phyloP scores from a whole-genome alignment of 2,888 invertebrate genomes.

The Dysmachus trigonus region DNA sequence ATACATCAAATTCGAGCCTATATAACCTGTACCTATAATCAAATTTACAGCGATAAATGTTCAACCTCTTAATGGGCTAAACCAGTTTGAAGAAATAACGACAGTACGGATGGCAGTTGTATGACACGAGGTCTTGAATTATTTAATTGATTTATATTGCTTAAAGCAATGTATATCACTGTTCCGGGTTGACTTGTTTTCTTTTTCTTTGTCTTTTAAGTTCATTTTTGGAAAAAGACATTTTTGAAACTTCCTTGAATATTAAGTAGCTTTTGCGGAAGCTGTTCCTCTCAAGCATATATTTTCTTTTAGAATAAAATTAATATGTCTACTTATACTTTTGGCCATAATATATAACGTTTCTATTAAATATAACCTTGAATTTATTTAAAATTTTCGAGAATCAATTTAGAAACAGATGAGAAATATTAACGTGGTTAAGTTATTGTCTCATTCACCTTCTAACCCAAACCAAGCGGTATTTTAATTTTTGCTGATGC shows the following conservation, averaged over 20 bases:
- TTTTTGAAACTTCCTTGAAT: not conserved
- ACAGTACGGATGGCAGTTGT: not conserved
- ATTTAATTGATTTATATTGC: not conserved
- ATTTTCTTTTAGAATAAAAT: not conserved
- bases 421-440: not conserved
- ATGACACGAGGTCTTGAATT: not conserved
- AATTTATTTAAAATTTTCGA: not conserved
- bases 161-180: not conserved
- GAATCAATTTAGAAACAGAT: not conserved
- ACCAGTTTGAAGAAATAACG: not conserved
- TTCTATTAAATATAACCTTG: not conserved
- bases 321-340: not conserved
- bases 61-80: not conserved
- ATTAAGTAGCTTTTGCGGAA: not conserved
- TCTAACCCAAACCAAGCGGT: not conserved
- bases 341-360: not conserved
- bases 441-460: not conserved
- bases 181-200: not conserved
- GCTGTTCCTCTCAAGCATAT: not conserved
- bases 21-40: not conserved
- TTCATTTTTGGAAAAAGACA: not conserved
- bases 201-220: not conserved
- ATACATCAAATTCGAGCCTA: not conserved
- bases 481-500: too few relatives aligned
- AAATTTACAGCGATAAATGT: not conserved